Evolutionary conservation across 2,113 vertebrate genomes (phyloP).

Genomic region (Menura novaehollandiae): DNA sequence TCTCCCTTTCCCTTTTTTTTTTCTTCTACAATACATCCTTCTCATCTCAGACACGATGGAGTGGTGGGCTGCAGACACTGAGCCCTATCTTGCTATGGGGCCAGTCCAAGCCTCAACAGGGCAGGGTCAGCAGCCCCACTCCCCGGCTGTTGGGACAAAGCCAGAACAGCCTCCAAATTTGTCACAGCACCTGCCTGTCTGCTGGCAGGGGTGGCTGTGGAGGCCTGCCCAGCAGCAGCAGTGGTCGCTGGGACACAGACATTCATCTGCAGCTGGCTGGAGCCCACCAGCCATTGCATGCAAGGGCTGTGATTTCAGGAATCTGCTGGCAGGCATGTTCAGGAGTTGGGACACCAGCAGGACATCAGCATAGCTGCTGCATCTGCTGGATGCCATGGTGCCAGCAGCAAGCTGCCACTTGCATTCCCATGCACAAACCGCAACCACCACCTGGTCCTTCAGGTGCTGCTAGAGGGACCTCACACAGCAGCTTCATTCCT

Average conservation of each 20-base stretch:
- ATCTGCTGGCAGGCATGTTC: not conserved
- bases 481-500: not conserved
- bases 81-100: not conserved
- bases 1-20: not conserved
- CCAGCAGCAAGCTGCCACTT: not conserved
- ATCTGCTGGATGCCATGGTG: rapidly evolving
- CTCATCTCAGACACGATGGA: not conserved
- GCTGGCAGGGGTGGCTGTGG: not conserved
- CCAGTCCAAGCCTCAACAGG: not conserved
- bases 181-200: not conserved
- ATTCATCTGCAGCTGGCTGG: not conserved
- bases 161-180: not conserved
- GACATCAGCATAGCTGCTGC: not conserved
- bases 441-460: not conserved
- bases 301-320: not conserved
- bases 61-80: not conserved
- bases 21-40: not conserved
- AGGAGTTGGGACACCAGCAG: not conserved
- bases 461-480: not conserved
- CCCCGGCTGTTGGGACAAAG: not conserved
- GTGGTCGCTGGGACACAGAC: not conserved
- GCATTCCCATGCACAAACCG: not conserved
- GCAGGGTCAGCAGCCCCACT: not conserved
- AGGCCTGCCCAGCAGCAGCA: not conserved
- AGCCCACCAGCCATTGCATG: not conserved